Evolutionary conservation across 2,888 invertebrate species (phyloP).

Genomic region (Luffia ferchaultella): DNA sequence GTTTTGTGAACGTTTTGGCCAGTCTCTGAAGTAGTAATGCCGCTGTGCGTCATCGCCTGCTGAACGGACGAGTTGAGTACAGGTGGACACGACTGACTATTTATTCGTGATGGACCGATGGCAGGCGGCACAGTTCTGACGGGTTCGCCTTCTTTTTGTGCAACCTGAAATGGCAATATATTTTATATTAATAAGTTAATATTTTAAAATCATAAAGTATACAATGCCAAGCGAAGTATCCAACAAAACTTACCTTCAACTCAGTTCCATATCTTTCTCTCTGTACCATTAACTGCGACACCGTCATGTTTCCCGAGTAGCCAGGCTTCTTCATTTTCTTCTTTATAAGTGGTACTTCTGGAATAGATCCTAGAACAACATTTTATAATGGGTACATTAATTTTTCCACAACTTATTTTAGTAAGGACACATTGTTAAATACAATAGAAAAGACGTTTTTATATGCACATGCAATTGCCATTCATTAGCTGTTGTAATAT

Average conservation of each 20-base stretch:
- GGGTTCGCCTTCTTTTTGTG: conserved; percentile 32
- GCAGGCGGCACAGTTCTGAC: conserved; percentile 34
- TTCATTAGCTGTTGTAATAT: too few species aligned
- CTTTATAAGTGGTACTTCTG: conserved; percentile 54
- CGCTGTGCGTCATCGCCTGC: conserved; percentile 26
- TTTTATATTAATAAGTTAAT: too few species aligned
- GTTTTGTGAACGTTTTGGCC: conserved; percentile 38
- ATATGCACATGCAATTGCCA: too few species aligned
- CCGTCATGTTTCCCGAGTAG: conserved; percentile 67
- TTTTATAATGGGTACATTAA: conserved; percentile 1
- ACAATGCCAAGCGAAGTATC: too few species aligned
- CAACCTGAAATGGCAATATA: conserved; percentile 30
- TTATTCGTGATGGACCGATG: conserved; percentile 27
- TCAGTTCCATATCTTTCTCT: conserved; percentile 67
- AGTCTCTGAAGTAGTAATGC: conserved; percentile 10
- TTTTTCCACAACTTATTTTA: too few species aligned
- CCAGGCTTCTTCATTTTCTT: conserved; percentile 72
- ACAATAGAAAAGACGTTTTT: too few species aligned
- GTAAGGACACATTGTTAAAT: too few species aligned
- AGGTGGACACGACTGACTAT: conserved; percentile 27
- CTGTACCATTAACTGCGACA: conserved; percentile 72
- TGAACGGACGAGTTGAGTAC: conserved; percentile 23
- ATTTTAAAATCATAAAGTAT: too few species aligned
- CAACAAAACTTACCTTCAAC: conserved; percentile 51
- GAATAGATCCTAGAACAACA: conserved; percentile 32